phyloP scores from a whole-genome alignment of 1,140 invertebrate genomes.

The Hyposmocoma kahamanoa region DNA sequence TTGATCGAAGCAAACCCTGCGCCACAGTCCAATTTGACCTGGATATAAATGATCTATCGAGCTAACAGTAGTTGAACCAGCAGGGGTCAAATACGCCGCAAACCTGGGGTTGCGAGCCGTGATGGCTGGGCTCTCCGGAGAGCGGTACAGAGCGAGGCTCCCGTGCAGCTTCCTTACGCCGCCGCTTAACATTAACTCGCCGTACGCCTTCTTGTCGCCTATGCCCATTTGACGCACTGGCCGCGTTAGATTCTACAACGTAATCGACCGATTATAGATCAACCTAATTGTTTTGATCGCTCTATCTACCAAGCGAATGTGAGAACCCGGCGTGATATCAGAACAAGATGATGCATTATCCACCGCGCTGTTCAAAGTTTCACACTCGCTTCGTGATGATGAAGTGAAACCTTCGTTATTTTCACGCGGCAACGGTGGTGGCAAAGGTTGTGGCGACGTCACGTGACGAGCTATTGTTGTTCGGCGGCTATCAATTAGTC shows the following conservation, averaged over 20 bases:
- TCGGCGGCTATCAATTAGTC: constrained; percentile 40
- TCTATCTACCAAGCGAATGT: no score
- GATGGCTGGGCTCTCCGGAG: constrained; percentile 44
- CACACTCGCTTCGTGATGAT: background rate
- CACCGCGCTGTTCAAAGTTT: background rate
- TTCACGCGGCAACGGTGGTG: constrained; percentile 17
- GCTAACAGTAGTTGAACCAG: no score
- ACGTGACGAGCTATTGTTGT: constrained; percentile 14
- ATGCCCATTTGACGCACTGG: background rate
- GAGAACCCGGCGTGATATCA: no score
- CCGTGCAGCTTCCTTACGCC: constrained; percentile 29
- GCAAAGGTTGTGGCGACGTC: constrained; percentile 22
- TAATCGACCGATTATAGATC: no score
- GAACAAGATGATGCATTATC: background rate
- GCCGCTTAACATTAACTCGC: constrained; percentile 26
- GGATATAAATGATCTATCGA: no score
- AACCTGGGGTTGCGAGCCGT: constrained; percentile 40
- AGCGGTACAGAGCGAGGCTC: constrained; percentile 51
- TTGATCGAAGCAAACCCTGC: no score
- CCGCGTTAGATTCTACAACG: background rate
- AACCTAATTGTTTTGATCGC: no score
- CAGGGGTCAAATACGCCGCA: no score
- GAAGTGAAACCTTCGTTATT: constrained; percentile 29
- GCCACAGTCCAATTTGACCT: no score
- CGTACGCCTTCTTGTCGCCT: constrained; percentile 17